A percentile compares a stretch with the other conserved stretches of the same genome.
Conservation (phyloP, 2,888 invertebrate genomes). For the Mylabris sibirica region DNA sequence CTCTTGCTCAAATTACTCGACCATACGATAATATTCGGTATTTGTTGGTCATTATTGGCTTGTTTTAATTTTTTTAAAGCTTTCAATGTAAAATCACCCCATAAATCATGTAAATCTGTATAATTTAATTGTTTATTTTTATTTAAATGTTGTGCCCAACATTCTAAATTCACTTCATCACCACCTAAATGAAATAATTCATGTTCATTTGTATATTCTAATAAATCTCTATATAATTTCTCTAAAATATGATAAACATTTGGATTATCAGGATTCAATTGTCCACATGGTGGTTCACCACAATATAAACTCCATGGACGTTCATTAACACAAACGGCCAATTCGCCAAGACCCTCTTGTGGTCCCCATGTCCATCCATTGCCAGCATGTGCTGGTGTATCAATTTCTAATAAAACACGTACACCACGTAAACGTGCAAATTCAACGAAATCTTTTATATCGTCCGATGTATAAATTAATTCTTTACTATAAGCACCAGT, state of each 20-base stretch:
- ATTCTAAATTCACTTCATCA: conserved; percentile 82
- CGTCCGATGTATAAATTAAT: conserved; percentile 70
- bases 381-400: conserved; percentile 89
- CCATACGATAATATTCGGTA: conserved; percentile 73
- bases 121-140: conserved; percentile 64
- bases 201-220: conserved; percentile 76
- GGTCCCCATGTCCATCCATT: conserved; percentile 88
- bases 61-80: conserved; percentile 67
- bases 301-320: conserved; percentile 79
- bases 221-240: conserved; percentile 76
- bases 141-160: conserved; percentile 70
- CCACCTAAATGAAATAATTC: conserved; percentile 87
- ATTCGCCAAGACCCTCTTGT: conserved; percentile 75
- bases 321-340: conserved; percentile 82
- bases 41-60: conserved; percentile 67
- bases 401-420: conserved; percentile 86
- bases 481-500: conserved; percentile 88
- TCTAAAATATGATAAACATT: conserved; percentile 77
- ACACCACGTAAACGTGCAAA: conserved; percentile 85
- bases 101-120: conserved; percentile 77
- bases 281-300: conserved; percentile 88
- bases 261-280: conserved; percentile 82
- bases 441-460: conserved; percentile 75
- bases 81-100: conserved; percentile 79
- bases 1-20: conserved; percentile 79